Base-by-base conservation (phyloP, 2,797 vertebrate genomes). In the Enteromius argenteus region DNA sequence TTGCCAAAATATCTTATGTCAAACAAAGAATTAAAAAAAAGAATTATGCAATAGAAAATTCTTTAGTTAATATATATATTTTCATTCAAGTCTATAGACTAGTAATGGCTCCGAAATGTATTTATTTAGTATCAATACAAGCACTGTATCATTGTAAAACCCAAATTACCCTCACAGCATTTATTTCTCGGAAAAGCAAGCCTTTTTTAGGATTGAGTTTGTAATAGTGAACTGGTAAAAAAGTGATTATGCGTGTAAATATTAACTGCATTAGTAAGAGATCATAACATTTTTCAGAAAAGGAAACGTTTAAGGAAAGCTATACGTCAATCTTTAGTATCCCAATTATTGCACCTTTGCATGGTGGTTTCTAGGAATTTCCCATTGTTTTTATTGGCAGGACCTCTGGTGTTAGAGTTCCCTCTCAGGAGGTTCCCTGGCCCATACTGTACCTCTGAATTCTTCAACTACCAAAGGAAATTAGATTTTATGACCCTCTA, bases 401-500 rank as follows among this genome's bases (percentile, higher is more conserved):
- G 27, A 56, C n/a, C 23, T 21, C n/a, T 83, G 30, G 81, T 84
- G 85, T 81, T 69, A 49, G 67, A 68, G 64, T 83, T 67, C 76
- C 87, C 87, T 64, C 11, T 86, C 86, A 79, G 81, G 85, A 85
- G 83, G 86, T 87, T 88, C 89, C 56, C 86, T 87, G 82, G 84
- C 87, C 69, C 64, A 19, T 56, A 56, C 81, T 62, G 84, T 87
- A 84, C 87, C 86, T 85, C 79, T 87, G 85, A 88, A 90, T 92
- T 93, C 88, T 80, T 89, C 69, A 85, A 51, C 79, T 90, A 89
- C 89, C 89, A 17, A 87, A 93, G 91, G 91, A 94, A 92, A 92
- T 91, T 21, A 88, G 87, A 82, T 94, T 91, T 93, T 88, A 94
- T 84, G 86, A 90, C 81, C 79, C 53, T 81, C 68, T 84, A 85